Conservation (phyloP, 2,113 vertebrate species). For the Heliornis fulica region DNA sequence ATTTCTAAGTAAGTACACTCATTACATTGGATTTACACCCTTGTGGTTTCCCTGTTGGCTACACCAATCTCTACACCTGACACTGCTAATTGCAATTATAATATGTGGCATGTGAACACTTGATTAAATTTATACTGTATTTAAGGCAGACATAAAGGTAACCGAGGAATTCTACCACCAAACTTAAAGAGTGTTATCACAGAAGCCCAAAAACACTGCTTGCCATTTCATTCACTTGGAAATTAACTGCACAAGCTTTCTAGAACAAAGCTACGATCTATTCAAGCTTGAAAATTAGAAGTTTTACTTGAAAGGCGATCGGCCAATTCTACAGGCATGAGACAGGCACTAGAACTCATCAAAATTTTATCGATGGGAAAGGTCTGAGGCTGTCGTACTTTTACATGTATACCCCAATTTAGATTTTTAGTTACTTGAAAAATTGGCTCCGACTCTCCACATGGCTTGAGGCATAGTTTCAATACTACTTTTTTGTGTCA, state of each 20-base stretch:
- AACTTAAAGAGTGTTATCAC: not conserved
- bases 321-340: not conserved
- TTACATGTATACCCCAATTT: constrained; percentile 43
- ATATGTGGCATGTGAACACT: constrained; percentile 8
- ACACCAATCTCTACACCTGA: constrained; percentile 50
- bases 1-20: constrained; percentile 72
- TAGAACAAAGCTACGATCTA: not conserved
- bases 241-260: constrained; percentile 1
- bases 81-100: constrained; percentile 58
- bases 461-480: constrained; percentile 68
- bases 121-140: constrained; percentile 49
- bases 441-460: constrained; percentile 56
- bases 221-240: constrained; percentile 27
- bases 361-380: constrained; percentile 3
- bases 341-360: not conserved
- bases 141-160: constrained; percentile 50
- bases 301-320: not conserved
- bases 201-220: not conserved
- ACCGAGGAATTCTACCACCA: constrained; percentile 1
- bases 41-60: constrained; percentile 55
- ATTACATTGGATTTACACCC: constrained; percentile 61
- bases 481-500: constrained; percentile 66
- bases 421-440: constrained; percentile 67
- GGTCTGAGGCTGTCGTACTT: constrained; percentile 19
- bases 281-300: constrained; percentile 11